Base-by-base conservation (phyloP, 2,113 vertebrate genomes). In the Corythoichthys intestinalis region DNA sequence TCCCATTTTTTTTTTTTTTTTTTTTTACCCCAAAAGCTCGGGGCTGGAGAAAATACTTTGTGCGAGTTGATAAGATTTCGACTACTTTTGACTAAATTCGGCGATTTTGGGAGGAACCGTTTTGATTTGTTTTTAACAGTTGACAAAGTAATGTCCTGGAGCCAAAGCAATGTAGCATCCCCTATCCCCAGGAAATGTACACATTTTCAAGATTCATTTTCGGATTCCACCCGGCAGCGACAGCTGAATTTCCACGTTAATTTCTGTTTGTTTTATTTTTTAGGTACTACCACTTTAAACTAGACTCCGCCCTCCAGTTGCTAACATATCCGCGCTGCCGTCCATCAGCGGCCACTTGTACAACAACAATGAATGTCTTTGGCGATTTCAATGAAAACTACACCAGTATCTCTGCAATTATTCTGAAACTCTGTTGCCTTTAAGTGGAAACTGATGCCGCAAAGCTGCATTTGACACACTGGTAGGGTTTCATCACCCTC, bases 311-410 rank as follows among this genome's bases (percentile, higher is more conserved):
- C 87, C 83, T 80, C 79, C 47, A 49, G 14, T 75, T 46, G 66
- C 65, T 39, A 34, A 47, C 67, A 46, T 2, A 65, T 70, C 80
- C 74, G 78, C 83, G 78, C 71, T 63, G 44, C 61, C 77, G 28
- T 78, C 66, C 53, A 71, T 13, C 64, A 81, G 71, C 67, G 39
- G 77, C 71, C 35, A 79, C 60, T 70, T 71, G 72, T 83, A 88
- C 76, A 76, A 90, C 88, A 91, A 91, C 88, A 91, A 91, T 91
- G 89, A 87, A 57, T 74, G 71, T 70, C 65, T 74, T 28, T 73
- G 80, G 47, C 2, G 53, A 56, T 62, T 72, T 62, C 67, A 73
- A 20, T 50, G 73, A 62, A 52, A 80, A 71, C 72, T 56, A 67
- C 54, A 34, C 12, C 49, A n/a, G 17, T 39, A 10, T 75, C 70